phyloP scores from a whole-genome alignment of 1,140 invertebrate genomes.

The Lordiphosa stackelbergi region DNA sequence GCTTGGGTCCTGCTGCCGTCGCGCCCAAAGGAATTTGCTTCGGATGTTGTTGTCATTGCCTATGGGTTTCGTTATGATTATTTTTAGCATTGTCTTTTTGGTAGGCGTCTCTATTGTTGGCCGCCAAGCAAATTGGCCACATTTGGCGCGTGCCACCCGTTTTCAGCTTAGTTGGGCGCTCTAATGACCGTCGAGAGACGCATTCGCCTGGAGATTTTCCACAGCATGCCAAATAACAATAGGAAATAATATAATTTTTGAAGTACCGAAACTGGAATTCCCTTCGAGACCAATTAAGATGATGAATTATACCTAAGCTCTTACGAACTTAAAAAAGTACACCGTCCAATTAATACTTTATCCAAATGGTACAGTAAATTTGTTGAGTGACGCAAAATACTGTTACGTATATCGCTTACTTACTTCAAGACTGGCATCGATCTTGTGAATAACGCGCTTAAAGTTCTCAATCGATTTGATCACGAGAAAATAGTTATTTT shows the following conservation, averaged over 20 bases:
- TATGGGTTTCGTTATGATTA: slow-evolving; percentile 61
- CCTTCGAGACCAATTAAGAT: slow-evolving; percentile 25
- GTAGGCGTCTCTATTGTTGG: slow-evolving; percentile 3
- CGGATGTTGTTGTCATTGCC: slow-evolving; percentile 11
- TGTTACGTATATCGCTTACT: too few relatives aligned
- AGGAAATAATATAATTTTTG: slow-evolving; percentile 5
- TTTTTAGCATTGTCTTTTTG: slow-evolving; percentile 44
- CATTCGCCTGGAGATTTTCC: slow-evolving; percentile 34
- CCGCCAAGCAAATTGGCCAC: slow-evolving; percentile 51
- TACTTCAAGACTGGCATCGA: too few relatives aligned
- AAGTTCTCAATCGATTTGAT: too few relatives aligned
- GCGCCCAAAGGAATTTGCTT: slow-evolving; percentile 7
- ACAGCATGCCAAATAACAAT: slow-evolving; percentile 9
- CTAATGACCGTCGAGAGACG: slow-evolving; percentile 53
- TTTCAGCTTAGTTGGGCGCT: slow-evolving; percentile 44
- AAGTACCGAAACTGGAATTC: slow-evolving; percentile 10
- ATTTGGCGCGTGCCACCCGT: slow-evolving; percentile 55
- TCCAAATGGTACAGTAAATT: too few relatives aligned
- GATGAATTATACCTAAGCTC: background rate
- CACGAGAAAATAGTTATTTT: too few relatives aligned
- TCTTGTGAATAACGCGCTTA: too few relatives aligned
- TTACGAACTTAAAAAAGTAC: background rate
- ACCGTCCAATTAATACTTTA: too few relatives aligned
- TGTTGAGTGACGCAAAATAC: too few relatives aligned
- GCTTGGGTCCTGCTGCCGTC: background rate